A percentile compares a stretch with the other conserved stretches of the same genome.
phyloP scores from a whole-genome alignment of 2,113 vertebrate genomes.

The Peromyscus maniculatus region DNA sequence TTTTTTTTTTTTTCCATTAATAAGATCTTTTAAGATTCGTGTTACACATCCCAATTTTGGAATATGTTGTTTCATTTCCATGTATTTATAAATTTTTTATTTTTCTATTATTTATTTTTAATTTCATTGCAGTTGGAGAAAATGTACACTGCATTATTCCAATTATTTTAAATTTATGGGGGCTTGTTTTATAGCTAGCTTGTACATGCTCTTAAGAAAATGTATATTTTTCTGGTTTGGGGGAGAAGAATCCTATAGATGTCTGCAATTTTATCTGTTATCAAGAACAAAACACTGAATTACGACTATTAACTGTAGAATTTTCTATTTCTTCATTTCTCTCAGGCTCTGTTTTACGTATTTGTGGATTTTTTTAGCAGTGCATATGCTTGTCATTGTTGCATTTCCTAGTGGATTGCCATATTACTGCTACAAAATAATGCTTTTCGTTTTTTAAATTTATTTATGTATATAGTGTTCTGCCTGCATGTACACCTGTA shows the following conservation, averaged over 20 bases:
- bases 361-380: not conserved
- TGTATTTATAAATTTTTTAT: not conserved
- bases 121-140: not conserved
- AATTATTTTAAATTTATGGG: not conserved
- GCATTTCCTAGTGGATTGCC: not conserved
- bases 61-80: not conserved
- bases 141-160: not conserved
- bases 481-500: too few relatives aligned
- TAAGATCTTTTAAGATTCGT: too few relatives aligned
- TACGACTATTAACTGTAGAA: too few relatives aligned
- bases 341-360: not conserved
- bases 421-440: not conserved
- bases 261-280: not conserved
- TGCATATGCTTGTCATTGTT: not conserved
- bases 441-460: not conserved
- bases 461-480: too few relatives aligned
- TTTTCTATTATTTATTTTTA: not conserved
- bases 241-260: not conserved
- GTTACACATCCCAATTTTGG: not conserved
- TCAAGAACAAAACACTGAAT: too few relatives aligned
- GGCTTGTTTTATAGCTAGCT: not conserved
- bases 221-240: not conserved
- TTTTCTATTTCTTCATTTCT: not conserved
- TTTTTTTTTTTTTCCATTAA: too few relatives aligned
- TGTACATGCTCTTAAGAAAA: not conserved